Conservation (phyloP, 2,113 vertebrate species). For the Corythornis vintsioides region DNA sequence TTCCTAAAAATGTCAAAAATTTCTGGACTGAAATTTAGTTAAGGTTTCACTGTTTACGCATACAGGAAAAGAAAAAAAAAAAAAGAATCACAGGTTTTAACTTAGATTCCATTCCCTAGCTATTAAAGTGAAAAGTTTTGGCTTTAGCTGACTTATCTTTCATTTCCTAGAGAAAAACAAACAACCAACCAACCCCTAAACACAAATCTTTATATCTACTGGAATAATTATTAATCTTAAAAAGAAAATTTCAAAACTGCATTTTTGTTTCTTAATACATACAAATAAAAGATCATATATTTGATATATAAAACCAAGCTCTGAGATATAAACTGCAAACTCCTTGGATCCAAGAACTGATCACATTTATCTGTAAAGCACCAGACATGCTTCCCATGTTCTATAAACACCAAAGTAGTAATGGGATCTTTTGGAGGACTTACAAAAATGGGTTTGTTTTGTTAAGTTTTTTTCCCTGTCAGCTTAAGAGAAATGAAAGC, state of each 20-base stretch:
- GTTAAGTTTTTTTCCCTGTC: not conserved
- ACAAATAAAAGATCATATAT: not conserved
- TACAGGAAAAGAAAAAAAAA: not conserved
- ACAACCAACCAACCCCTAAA: not conserved
- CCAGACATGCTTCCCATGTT: not conserved
- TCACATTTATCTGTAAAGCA: slow-evolving; percentile 42
- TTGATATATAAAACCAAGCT: not conserved
- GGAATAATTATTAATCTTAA: not conserved
- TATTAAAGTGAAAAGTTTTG: not conserved
- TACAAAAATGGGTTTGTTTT: not conserved
- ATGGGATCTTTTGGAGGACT: not conserved
- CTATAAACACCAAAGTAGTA: not conserved
- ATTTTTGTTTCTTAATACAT: not conserved
- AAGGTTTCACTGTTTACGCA: not conserved
- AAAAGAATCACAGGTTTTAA: not conserved
- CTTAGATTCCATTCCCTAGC: not conserved
- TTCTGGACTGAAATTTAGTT: not conserved
- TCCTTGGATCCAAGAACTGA: not conserved
- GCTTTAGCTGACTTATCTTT: not conserved
- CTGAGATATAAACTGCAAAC: not conserved
- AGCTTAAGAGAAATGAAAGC: not conserved
- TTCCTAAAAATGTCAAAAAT: not conserved
- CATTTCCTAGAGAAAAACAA: not conserved
- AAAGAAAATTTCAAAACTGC: not conserved
- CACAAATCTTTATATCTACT: not conserved